Evolutionary conservation across 2,888 invertebrate species (phyloP).

Genomic region (Cetonia aurata): DNA sequence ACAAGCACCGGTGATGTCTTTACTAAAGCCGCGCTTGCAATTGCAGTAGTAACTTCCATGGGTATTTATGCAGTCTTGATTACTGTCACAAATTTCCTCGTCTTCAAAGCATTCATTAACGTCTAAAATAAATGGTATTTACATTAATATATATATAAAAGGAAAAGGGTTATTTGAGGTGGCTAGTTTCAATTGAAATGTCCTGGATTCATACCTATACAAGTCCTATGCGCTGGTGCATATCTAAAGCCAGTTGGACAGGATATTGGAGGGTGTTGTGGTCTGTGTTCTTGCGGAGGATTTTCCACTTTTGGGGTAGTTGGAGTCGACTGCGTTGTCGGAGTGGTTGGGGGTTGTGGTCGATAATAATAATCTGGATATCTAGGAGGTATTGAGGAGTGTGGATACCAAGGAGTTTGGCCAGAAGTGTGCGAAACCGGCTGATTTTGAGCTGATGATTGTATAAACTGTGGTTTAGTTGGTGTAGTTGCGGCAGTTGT

Average conservation of each 20-base stretch:
- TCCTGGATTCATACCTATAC: conserved; percentile 48
- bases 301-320: no score
- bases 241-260: conserved; percentile 52
- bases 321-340: neutral
- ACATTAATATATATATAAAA: no score
- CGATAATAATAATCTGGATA: conserved; percentile 13
- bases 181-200: no score
- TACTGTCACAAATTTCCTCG: conserved; percentile 71
- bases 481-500: conserved; percentile 19
- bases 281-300: neutral
- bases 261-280: conserved; percentile 43
- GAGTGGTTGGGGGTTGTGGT: neutral
- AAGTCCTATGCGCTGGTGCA: conserved; percentile 46
- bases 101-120: conserved; percentile 76
- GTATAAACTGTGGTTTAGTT: neutral
- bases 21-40: conserved; percentile 74
- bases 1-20: conserved; percentile 75
- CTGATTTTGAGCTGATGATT: neutral
- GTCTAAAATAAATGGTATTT: conserved; percentile 66
- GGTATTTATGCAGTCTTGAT: conserved; percentile 78
- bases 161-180: no score
- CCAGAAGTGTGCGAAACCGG: neutral
- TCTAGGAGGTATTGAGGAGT: neutral
- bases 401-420: neutral
- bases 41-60: conserved; percentile 77